Evolutionary conservation across 1,140 invertebrate genomes (phyloP).

Genomic region (Leptinotarsa defecta): DNA sequence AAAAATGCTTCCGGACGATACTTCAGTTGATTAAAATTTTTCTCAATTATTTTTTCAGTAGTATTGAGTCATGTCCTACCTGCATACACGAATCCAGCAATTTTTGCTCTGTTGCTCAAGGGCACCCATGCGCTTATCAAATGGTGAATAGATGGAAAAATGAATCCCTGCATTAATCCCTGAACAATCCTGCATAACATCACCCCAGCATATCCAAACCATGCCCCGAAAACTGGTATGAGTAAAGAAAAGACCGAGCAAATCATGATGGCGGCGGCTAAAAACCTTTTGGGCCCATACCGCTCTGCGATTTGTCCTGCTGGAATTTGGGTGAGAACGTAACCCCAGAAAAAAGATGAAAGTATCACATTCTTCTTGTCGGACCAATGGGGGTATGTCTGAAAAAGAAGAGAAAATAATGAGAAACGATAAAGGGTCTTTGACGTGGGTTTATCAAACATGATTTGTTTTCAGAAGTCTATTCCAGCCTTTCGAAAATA

Average conservation of each 20-base stretch:
- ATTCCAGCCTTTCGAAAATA: too few species aligned
- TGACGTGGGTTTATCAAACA: too few species aligned
- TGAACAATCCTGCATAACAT: constrained; percentile 69
- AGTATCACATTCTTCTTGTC: constrained; percentile 60
- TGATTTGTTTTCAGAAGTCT: too few species aligned
- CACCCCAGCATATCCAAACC: constrained; percentile 64
- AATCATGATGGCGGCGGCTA: constrained; percentile 63
- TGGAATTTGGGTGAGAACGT: constrained; percentile 63
- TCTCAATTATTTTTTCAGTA: neutral
- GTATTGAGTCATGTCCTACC: constrained; percentile 20
- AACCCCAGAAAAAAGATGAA: constrained; percentile 71
- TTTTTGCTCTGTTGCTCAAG: constrained; percentile 18
- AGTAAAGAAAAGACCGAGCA: constrained; percentile 59
- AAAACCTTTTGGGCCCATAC: constrained; percentile 66
- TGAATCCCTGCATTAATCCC: constrained; percentile 78
- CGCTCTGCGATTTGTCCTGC: constrained; percentile 69
- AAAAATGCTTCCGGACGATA: too few species aligned
- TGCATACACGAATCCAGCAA: constrained; percentile 33
- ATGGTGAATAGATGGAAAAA: constrained; percentile 78
- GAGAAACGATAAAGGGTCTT: neutral
- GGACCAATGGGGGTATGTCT: constrained; percentile 54
- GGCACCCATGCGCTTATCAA: constrained; percentile 80
- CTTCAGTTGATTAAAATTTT: neutral
- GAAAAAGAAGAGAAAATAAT: constrained; percentile 18
- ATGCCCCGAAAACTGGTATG: constrained; percentile 55